These are phyloP conservation scores for Hoplostethus atlanticus DNA, from an alignment of 2,797 vertebrate genomes.

Conservation along the genomic window DNA sequence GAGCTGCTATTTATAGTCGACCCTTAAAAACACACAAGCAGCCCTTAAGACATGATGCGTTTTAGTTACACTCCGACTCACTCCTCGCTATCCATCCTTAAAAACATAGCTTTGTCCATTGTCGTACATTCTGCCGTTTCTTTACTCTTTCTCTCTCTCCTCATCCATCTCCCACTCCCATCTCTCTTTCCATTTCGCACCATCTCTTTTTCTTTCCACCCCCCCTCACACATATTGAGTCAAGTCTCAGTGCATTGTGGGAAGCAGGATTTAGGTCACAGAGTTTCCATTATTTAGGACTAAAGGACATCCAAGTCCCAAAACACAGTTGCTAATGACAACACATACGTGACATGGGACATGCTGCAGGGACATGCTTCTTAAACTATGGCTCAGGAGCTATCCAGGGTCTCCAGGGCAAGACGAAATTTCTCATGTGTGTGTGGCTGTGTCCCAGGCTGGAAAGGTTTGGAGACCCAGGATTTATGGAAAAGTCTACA, in stretches of 20 bases:
- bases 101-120: constrained; percentile 1
- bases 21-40: constrained; percentile 23
- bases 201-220: constrained; percentile 33
- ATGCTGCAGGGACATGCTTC: constrained; percentile 8
- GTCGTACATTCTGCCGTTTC: neutral
- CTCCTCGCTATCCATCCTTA: neutral
- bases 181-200: constrained; percentile 4
- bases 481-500: neutral
- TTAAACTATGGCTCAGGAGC: neutral
- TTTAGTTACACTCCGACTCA: neutral
- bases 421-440: neutral
- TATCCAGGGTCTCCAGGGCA: neutral
- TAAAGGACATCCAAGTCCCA: constrained; percentile 35
- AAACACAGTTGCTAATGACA: constrained; percentile 69
- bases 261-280: constrained; percentile 57
- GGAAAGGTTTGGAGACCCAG: neutral
- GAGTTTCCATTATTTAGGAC: constrained; percentile 67
- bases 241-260: constrained; percentile 42
- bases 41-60: constrained; percentile 1
- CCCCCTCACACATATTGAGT: constrained; percentile 45
- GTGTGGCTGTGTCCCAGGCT: neutral
- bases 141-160: neutral
- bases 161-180: neutral
- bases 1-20: constrained; percentile 50
- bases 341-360: constrained; percentile 37